These are phyloP conservation scores for Pollicipes pollicipes DNA, from an alignment of 1,140 invertebrate species.

Conservation along the genomic window DNA sequence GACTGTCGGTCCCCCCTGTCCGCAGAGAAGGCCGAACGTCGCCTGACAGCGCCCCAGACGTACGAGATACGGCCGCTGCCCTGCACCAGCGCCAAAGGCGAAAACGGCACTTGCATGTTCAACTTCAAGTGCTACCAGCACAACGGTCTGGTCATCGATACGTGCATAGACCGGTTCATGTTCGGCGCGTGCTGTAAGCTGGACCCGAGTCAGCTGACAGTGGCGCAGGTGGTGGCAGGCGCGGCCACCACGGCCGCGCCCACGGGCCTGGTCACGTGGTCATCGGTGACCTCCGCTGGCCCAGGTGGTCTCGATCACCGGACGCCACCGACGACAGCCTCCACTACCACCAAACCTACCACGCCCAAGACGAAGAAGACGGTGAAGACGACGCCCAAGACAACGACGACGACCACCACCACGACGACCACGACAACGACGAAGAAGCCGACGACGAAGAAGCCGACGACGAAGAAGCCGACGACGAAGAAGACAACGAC, in stretches of 20 bases:
- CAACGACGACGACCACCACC: slow-evolving; percentile 10
- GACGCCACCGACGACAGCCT: slow-evolving; percentile 14
- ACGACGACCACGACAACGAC: slow-evolving; percentile 12
- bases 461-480: slow-evolving; percentile 8
- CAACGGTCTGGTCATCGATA: slow-evolving; percentile 61
- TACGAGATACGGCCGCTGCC: slow-evolving; percentile 17
- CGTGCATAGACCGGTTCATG: slow-evolving; percentile 78
- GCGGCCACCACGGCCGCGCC: not conserved
- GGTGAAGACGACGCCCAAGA: slow-evolving; percentile 11
- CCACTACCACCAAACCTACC: slow-evolving; percentile 6
- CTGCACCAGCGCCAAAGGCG: slow-evolving; percentile 26
- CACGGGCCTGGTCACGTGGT: too few species aligned
- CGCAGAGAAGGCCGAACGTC: slow-evolving; percentile 10
- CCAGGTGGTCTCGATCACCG: not conserved
- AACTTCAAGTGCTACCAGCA: slow-evolving; percentile 70
- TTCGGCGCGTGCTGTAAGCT: slow-evolving; percentile 65
- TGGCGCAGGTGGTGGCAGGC: not conserved
- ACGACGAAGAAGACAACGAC: slow-evolving; percentile 13
- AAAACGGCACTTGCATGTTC: slow-evolving; percentile 71
- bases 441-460: slow-evolving; percentile 11
- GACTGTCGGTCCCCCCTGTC: too few species aligned
- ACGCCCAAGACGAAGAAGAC: slow-evolving; percentile 7
- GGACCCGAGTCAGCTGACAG: slow-evolving; percentile 9
- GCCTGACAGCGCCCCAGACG: slow-evolving; percentile 6
- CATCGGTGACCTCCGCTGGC: too few species aligned